Percentiles rank a stretch among this genome's conserved stretches.
Conservation (phyloP, 2,797 vertebrate species). For the Crocodylus rhombifer region DNA sequence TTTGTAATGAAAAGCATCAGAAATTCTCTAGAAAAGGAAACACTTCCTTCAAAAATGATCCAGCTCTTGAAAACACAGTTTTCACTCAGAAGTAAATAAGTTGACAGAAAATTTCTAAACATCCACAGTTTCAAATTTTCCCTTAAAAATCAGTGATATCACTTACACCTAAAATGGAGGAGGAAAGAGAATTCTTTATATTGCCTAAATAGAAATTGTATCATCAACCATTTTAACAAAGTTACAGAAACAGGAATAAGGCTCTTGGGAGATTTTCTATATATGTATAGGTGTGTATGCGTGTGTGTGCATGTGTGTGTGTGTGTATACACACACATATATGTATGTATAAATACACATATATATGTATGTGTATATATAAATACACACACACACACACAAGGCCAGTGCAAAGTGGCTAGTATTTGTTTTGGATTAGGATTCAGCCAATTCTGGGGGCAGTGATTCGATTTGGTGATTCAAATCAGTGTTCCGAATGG, state of each 20-base stretch:
- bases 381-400: no score
- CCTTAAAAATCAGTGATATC: neutral
- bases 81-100: neutral
- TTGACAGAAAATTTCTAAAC: neutral
- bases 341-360: no score
- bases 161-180: neutral
- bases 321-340: no score
- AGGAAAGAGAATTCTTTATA: neutral
- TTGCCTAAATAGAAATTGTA: neutral
- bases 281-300: neutral
- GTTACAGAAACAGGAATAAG: neutral
- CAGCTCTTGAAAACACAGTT: neutral
- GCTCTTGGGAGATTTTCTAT: neutral
- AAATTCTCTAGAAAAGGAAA: neutral
- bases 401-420: no score
- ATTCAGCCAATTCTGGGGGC: no score
- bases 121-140: neutral
- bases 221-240: neutral
- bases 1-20: neutral
- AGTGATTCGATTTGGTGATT: no score
- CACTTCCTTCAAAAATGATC: neutral
- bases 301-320: neutral
- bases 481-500: no score
- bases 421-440: no score
- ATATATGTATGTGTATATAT: no score